Evolutionary conservation across 2,113 vertebrate species (phyloP).

Genomic region (Cranoglanis bouderius): DNA sequence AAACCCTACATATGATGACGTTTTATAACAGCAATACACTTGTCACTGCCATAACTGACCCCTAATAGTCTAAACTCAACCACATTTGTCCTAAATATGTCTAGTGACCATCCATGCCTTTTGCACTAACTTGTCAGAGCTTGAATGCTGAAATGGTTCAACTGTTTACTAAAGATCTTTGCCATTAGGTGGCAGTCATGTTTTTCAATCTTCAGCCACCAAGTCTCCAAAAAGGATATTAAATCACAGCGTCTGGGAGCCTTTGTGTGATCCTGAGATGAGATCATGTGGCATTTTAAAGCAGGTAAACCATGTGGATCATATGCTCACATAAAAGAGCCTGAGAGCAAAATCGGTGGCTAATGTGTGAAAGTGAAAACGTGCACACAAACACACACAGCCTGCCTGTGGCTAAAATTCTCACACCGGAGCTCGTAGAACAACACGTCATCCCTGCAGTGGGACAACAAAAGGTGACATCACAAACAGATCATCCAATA

Average conservation of each 20-base stretch:
- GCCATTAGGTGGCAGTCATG: slow-evolving; percentile 69
- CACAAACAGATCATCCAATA: slow-evolving; percentile 33
- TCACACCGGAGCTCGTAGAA: slow-evolving; percentile 33
- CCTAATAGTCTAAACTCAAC: not conserved
- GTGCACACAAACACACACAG: slow-evolving; percentile 25
- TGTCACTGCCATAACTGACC: not conserved
- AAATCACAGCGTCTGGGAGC: slow-evolving; percentile 35
- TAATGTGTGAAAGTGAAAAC: slow-evolving; percentile 43
- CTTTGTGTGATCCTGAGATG: slow-evolving; percentile 48
- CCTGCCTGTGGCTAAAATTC: slow-evolving; percentile 40
- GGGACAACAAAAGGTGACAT: slow-evolving; percentile 55
- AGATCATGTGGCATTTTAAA: slow-evolving; percentile 44
- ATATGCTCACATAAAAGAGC: slow-evolving; percentile 9
- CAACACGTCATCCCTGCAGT: slow-evolving; percentile 50
- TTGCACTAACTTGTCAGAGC: not conserved
- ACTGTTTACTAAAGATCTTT: not conserved
- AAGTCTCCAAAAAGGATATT: slow-evolving; percentile 31
- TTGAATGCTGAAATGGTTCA: not conserved
- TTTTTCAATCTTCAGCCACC: slow-evolving; percentile 23
- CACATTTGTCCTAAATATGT: not conserved
- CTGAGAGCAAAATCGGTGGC: not conserved
- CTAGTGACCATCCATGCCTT: not conserved
- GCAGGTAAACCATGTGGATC: slow-evolving; percentile 21
- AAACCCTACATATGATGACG: not conserved
- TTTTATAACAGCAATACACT: not conserved